These are phyloP conservation scores for Omphaloscelis lunosa DNA, from an alignment of 2,888 invertebrate species.

Conservation along the genomic window DNA sequence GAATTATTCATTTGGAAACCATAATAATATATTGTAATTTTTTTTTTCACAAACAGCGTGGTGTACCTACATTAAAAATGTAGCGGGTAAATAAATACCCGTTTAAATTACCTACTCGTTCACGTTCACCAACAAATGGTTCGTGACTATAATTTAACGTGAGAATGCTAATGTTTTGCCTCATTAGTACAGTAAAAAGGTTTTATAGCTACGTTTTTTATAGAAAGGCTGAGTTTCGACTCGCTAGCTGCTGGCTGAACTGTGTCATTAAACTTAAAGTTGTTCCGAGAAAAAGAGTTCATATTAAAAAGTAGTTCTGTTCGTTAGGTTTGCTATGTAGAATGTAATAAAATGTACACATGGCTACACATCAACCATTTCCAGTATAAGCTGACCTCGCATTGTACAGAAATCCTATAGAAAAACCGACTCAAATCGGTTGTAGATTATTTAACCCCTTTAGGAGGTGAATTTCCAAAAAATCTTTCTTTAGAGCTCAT, in stretches of 20 bases:
- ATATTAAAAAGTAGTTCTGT: background rate
- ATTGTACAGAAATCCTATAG: too few species aligned
- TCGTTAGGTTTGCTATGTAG: background rate
- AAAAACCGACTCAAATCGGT: too few species aligned
- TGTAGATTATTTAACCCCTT: too few species aligned
- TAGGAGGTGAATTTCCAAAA: too few species aligned
- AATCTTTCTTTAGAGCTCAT: too few species aligned
- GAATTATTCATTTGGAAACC: background rate
- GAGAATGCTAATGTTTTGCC: slow-evolving; percentile 58
- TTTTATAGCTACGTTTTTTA: slow-evolving; percentile 36
- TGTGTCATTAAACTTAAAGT: slow-evolving; percentile 14
- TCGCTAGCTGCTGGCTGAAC: slow-evolving; percentile 4
- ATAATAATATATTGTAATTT: background rate
- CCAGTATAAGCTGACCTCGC: too few species aligned
- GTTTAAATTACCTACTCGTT: slow-evolving; percentile 14
- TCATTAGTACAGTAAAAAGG: slow-evolving; percentile 57
- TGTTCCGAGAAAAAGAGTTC: background rate
- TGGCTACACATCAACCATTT: too few species aligned
- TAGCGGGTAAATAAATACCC: slow-evolving; percentile 22
- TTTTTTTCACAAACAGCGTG: background rate
- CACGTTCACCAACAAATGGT: slow-evolving; percentile 36
- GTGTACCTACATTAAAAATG: background rate
- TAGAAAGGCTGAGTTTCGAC: slow-evolving; percentile 3
- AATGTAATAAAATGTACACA: background rate
- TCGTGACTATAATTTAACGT: slow-evolving; percentile 58